Evolutionary conservation across 2,797 vertebrate genomes (phyloP), one percentile per base, ranked within the genome.

Genomic region (Sebastes jordani): DNA sequence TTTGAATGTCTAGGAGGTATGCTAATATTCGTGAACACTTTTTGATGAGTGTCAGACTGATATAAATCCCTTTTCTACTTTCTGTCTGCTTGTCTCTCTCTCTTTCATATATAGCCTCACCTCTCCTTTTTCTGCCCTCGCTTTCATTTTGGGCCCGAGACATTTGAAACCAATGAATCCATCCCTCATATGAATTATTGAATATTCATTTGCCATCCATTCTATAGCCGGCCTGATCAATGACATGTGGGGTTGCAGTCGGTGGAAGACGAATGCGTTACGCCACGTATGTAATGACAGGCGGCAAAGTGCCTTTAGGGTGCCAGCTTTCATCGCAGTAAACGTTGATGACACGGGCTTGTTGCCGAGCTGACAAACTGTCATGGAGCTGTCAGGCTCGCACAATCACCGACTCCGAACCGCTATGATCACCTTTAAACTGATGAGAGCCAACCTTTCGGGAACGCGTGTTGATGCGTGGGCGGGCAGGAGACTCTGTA

Each of bases 361-460:
- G 90, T 95, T 94, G 89, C 88, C 52, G 67, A 82, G 69, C 87
- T 81, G 83, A 93, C 92, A 88, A 88, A 87, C 76, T 93, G 91
- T 88, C 91, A 89, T 65, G 72, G 80, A 86, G 86, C 88, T 92
- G 91, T 92, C 94, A 76, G 75, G 22, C 73, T 70, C 22, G 66
- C 84, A 92, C 91, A 91, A 86, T 84, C 87, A 78, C 74, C 54
- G 66, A 79, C 81, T 81, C 62, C 27, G 34, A 76, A 42, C 76
- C 59, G 80, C 88, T 82, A 74, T 90, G 86, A 93, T 94, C 91
- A 94, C 92, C 91, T 93, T 91, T 91, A 87, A 73, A 87, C 85
- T 88, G 81, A 92, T 90, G 75, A 85, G 74, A 84, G 69, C 27
- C 77, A 81, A 88, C 84, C 81, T 83, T 89, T 87, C 55, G 67